Base-by-base conservation (phyloP, 2,113 vertebrate species). In the Salminus brasiliensis region DNA sequence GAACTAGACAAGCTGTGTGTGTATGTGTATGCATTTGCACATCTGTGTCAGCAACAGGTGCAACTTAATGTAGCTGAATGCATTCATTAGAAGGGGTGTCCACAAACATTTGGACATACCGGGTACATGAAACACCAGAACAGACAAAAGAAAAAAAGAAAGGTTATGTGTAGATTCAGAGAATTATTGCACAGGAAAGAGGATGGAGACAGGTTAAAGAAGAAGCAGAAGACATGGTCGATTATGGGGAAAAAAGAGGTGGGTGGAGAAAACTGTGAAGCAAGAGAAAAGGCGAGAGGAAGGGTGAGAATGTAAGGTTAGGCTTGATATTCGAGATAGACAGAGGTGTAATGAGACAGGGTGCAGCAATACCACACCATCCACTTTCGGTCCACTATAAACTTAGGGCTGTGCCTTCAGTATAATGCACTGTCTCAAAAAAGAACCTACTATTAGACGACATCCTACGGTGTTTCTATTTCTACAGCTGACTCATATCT, bases 201-300 rank as follows among this genome's bases (percentile, higher is more conserved):
- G 16, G 16, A 49, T 15, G 1, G 45, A 16, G 45, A 8, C 29
- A 62, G 5, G 60, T 21, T 63, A 63, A 63, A 63, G 5, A 34
- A 63, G 30, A 5, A 34, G 11, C 2, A 34, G 16, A 62, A 62
- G 29, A 21, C 9, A 21, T 6, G 57, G 18, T 63, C 47, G 21
- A 0, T 30, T 30, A 29, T 10, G 29, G 23, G 32, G 0, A 52
- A 53, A 68, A 53, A 39, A 5, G 1, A 29, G 10, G 4, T n/a
- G 5, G 18, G 39, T 53, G 12, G 4, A 39, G 13, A 43, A 45
- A 45, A 10, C 5, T 30, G 5, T 60, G 36, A n/a, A 65, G 1
- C 25, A 27, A 79, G 30, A 23, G 43, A 72, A 27, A 25, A 16
- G 29, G 30, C n/a, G 69, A 79, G 23, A 62, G 41, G n/a, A 21